phyloP scores from a whole-genome alignment of 2,113 vertebrate genomes.

The Acanthisitta chloris region DNA sequence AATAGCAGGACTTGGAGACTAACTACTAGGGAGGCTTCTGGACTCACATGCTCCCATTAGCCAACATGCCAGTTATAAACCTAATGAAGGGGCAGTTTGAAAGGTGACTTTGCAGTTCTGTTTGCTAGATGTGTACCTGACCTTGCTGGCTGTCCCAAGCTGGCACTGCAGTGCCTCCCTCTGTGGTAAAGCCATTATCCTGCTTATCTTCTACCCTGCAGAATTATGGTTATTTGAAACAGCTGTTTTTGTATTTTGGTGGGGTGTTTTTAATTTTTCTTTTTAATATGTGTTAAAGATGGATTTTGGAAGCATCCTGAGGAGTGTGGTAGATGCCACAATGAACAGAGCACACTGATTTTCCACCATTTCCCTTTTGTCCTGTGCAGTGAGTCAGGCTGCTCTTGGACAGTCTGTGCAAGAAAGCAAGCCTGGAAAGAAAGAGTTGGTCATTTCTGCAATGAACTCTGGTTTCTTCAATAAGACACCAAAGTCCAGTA shows the following conservation, averaged over 20 bases:
- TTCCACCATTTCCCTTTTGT: neutral
- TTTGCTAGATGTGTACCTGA: neutral
- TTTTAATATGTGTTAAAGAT: neutral
- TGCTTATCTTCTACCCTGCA: neutral
- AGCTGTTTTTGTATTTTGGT: neutral
- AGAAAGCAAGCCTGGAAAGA: neutral
- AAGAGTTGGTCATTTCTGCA: neutral
- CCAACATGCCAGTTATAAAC: neutral
- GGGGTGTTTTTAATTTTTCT: neutral
- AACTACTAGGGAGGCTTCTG: neutral
- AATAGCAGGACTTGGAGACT: neutral
- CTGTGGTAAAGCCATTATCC: neutral
- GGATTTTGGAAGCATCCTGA: neutral
- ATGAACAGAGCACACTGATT: neutral
- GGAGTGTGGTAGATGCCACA: neutral
- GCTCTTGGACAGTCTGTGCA: neutral
- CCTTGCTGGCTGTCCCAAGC: neutral
- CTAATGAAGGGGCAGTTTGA: neutral
- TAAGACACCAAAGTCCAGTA: neutral
- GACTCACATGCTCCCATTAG: neutral
- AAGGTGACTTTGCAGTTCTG: neutral
- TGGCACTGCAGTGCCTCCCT: neutral
- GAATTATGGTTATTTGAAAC: neutral
- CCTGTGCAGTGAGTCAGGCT: accelerated
- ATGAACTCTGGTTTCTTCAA: neutral